Evolutionary conservation across 2,113 vertebrate species (phyloP), one percentile per base, ranked within the genome.

Genomic region (Corythornis vintsioides): DNA sequence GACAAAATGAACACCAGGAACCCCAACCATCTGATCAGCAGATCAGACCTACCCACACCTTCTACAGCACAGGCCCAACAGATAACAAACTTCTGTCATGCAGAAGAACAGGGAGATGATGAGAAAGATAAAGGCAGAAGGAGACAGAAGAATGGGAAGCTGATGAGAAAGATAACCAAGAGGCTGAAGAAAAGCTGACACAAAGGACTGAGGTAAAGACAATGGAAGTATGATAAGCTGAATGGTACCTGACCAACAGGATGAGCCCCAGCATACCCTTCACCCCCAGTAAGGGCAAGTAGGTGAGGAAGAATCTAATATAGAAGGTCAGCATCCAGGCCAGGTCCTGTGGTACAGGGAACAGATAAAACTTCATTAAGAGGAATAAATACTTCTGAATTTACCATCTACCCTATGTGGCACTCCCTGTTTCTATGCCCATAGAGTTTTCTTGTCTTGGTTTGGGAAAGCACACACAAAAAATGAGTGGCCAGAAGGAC

Each of bases 301-400:
- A 98, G 17, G 97, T 98, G 77, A 98, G 83, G 82, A 61, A 94
- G 84, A 98, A 84, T 22, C 98, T 94, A 57, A 91, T 24, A 15
- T 98, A 98, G 96, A 98, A 98, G 69, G 93, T 96, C 92, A 97
- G 45, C 98, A 98, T 98, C 98, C 98, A 98, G 86, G 97, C 97
- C 95, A 98, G 48, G 89, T 98, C 98, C 98, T 98, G 91, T 3
- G 72, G 56, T 4, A 16, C 0, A 67, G 15, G 17, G 63, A 42
- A 71, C 38, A 94, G 43, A 56, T 11, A 79, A 70, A 86, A 72
- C 15, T 33, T 75, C 14, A 48, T 45, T 56, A 83, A 53, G 42
- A 88, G 22, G 29, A 60, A 29, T 15, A 53, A 90, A 8, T 74
- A 80, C 11, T 78, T 72, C 38, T 56, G 14, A 77, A 79, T 61